Evolutionary conservation across 2,797 vertebrate species (phyloP), one percentile per base, ranked within the genome.

Genomic region (Rousettus madagascariensis): DNA sequence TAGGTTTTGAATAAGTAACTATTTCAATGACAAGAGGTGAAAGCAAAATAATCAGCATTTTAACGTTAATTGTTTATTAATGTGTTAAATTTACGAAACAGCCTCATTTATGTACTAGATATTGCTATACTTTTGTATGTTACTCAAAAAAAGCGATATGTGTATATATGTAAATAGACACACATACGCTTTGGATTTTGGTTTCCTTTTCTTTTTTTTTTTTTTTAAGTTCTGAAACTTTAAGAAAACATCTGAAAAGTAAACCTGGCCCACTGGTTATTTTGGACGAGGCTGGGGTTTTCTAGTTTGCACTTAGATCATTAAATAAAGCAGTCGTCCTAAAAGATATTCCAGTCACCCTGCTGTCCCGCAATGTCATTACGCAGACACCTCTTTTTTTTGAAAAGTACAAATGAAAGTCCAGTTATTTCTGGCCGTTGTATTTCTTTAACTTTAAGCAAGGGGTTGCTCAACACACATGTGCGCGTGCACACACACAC

Each of bases 381-480:
- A 53, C 6, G 51, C 13, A 68, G 95, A 75, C 49, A 80, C 75
- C 33, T 90, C 95, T 61, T 57, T 65, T 68, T 89, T 57, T 94
- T 89, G 83, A 97, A 96, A 79, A 95, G 77, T 46, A 22, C 89
- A 85, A 82, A 69, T 83, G 51, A 28, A 36, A 11, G 61, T 90
- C 51, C 20, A 1, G 90, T 96, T 53, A 71, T 90, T 86, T 93
- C 88, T 96, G 41, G 72, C 51, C 63, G 72, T 51, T 85, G 20
- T 46, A 33, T 43, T 84, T 83, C 91, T 77, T 75, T 89, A 74
- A 91, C 72, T 97, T 95, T 41, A 63, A 78, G 87, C 63, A 83
- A 80, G 97, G 89, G 93, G 90, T 92, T 95, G 77, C 95, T 92
- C 90, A 66, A 75, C 74, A 43, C 53, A 79, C 57, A 33, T 1